Percentiles rank a stretch among this genome's conserved stretches.
These are phyloP conservation scores for Falco columbarius DNA, from an alignment of 2,797 vertebrate species.

Conservation along the genomic window DNA sequence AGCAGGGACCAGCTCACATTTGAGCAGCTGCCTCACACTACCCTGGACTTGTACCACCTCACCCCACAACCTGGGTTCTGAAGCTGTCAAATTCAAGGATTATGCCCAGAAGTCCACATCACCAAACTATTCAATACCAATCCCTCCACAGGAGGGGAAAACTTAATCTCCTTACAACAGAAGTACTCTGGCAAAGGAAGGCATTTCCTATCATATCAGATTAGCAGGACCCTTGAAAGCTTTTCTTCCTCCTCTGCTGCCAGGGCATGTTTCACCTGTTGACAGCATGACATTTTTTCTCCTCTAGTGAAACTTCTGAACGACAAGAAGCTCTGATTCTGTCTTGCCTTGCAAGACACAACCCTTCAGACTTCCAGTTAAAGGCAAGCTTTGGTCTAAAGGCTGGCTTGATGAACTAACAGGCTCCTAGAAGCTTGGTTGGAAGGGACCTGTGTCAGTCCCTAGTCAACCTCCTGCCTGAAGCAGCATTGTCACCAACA, in stretches of 20 bases:
- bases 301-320: neutral
- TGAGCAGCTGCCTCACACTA: neutral
- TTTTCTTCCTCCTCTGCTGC: neutral
- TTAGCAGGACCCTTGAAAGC: neutral
- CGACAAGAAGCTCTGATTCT: neutral
- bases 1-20: neutral
- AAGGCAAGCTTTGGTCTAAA: neutral
- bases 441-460: neutral
- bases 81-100: neutral
- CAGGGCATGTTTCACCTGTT: neutral
- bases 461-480: neutral
- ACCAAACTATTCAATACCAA: neutral
- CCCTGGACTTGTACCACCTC: neutral
- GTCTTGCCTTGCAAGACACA: neutral
- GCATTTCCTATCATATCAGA: neutral
- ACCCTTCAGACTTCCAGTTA: neutral
- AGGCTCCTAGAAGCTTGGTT: neutral
- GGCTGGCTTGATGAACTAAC: neutral
- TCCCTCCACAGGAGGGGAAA: neutral
- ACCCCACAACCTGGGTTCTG: neutral
- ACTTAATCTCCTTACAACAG: too few relatives aligned
- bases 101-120: neutral
- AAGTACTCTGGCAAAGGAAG: neutral
- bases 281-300: neutral
- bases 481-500: neutral